phyloP scores from a whole-genome alignment of 1,140 invertebrate species.

The Oryctes rhinoceros region DNA sequence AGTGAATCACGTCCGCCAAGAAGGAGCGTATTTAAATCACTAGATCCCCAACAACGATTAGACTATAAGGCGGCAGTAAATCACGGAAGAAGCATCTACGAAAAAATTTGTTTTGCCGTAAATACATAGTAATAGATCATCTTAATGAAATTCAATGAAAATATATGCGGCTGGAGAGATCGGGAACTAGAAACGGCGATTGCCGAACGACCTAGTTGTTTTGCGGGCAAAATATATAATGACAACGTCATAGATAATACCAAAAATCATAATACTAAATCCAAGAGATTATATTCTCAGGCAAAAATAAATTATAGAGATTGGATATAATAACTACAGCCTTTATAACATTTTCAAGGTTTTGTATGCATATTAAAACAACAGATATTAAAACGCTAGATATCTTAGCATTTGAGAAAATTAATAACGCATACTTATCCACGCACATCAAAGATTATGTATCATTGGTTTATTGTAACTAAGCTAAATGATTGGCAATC shows the following conservation, averaged over 20 bases:
- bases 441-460: no score
- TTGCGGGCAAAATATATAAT: constrained; percentile 12
- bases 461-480: no score
- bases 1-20: constrained; percentile 16
- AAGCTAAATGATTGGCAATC: no score
- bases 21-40: constrained; percentile 21
- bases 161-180: constrained; percentile 10
- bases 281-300: background rate
- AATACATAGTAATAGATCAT: constrained; percentile 29
- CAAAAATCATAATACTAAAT: constrained; percentile 22
- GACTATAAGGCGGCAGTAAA: constrained; percentile 33
- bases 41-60: constrained; percentile 29
- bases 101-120: constrained; percentile 35
- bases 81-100: constrained; percentile 17
- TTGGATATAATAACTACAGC: no score
- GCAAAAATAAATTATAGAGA: background rate
- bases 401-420: no score
- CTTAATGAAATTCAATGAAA: constrained; percentile 35
- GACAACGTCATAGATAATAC: background rate
- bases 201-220: background rate
- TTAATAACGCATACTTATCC: no score
- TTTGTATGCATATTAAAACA: no score
- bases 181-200: constrained; percentile 6
- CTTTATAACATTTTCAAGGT: no score
- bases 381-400: no score